These are phyloP conservation scores for Epsilonema sp. DNA, from an alignment of 2,888 invertebrate genomes.

Conservation along the genomic window DNA sequence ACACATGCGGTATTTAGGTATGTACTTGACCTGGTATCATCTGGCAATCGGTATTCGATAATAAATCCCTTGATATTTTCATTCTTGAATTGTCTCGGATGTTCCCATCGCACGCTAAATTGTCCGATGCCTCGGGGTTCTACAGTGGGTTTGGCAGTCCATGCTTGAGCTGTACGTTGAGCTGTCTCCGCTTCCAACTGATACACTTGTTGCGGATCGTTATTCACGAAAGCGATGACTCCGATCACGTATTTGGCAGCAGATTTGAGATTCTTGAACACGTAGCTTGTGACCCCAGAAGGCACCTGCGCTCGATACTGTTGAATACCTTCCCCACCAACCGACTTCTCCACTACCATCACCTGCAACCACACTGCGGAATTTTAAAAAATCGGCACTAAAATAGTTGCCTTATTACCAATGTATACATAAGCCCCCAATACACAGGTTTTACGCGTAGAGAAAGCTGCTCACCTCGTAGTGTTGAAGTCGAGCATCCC, in stretches of 20 bases:
- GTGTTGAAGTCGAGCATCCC: conserved; percentile 21
- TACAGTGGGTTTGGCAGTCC: conserved; percentile 16
- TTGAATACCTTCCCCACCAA: conserved; percentile 4
- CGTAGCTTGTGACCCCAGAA: conserved; percentile 15
- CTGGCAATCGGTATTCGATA: conserved; percentile 23
- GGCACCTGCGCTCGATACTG: conserved; percentile 20
- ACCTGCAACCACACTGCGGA: conserved; percentile 4
- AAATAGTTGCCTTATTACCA: background rate
- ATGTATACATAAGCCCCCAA: background rate
- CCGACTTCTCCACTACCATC: conserved; percentile 6
- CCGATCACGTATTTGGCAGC: conserved; percentile 20
- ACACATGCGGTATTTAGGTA: background rate
- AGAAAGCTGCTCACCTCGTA: conserved; percentile 25
- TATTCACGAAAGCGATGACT: conserved; percentile 25
- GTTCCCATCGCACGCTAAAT: conserved; percentile 18
- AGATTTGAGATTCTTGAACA: conserved; percentile 22
- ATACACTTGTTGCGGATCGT: conserved; percentile 23
- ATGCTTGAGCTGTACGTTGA: conserved; percentile 12
- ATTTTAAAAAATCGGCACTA: background rate
- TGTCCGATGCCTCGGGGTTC: conserved; percentile 7
- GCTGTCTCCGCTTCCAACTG: conserved; percentile 15
- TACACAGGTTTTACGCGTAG: conserved; percentile 10
- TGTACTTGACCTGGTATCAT: conserved; percentile 19
- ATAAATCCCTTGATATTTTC: conserved; percentile 16
- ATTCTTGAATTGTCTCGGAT: conserved; percentile 12